Evolutionary conservation across 2,888 invertebrate species (phyloP), one percentile per base, ranked within the genome.

Genomic region (Athrips mouffetella): DNA sequence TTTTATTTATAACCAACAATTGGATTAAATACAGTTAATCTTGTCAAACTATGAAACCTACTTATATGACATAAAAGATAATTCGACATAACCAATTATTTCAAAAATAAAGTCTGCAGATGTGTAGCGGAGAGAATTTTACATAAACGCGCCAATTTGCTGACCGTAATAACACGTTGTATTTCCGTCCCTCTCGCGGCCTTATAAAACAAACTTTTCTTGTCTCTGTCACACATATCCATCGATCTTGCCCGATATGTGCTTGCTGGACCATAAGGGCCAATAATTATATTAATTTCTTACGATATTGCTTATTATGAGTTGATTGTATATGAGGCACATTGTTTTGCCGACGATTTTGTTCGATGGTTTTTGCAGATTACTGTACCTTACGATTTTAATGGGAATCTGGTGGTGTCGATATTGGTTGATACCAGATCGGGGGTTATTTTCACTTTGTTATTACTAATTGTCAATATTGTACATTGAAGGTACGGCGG

Each of bases 241-340:
- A 66, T 67, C 64, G 68, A 68, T 70, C 63, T 65, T 58, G 48
- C 18, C 57, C 57, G 60, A 63, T 65, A 59, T 62, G 58, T 63
- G 54, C 58, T 55, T 55, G 53, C 56, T 57, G 56, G 58, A 54
- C 60, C 64, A 66, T 72, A 73, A 73, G 72, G 70, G 65, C 62
- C 65, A 72, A 76, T 80, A 80, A 81, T 80, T 79, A 76, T 69
- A 80, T 76, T 77, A 73, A 80, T 80, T 77, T 73, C 65, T 70
- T 61, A 62, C 68, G 70, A 68, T 66, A 69, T n/a, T 67, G 64
- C 73, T 73, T 73, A 77, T 78, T 78, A 74, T 75, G 58, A 72
- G 67, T 67, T 73, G 71, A 75, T 73, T 71, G 72, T 71, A 65
- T 62, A 59, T 59, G 57, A 56, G 58, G 54, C 50, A 62, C 57